phyloP scores from a whole-genome alignment of 2,113 vertebrate species.

The Etheostoma spectabile region DNA sequence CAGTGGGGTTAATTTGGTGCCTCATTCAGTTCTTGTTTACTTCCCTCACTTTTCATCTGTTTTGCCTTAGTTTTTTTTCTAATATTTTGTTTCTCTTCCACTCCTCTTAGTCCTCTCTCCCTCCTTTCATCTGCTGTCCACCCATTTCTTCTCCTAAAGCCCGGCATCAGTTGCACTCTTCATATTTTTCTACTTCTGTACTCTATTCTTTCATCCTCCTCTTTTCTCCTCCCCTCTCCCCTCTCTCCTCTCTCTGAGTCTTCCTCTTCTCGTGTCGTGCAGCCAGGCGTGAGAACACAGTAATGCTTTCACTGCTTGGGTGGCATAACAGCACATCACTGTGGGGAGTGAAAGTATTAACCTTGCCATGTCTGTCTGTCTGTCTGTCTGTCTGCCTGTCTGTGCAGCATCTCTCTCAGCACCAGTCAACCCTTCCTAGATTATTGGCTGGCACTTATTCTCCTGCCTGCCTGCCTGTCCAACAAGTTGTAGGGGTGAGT shows the following conservation, averaged over 20 bases:
- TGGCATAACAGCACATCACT: constrained; percentile 83
- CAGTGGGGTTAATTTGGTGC: constrained; percentile 28
- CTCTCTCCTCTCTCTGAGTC: constrained; percentile 49
- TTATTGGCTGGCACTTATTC: constrained; percentile 64
- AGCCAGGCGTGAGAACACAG: constrained; percentile 82
- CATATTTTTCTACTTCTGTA: constrained; percentile 51
- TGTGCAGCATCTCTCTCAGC: constrained; percentile 68
- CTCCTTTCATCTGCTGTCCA: constrained; percentile 38
- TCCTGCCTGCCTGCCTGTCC: constrained; percentile 58
- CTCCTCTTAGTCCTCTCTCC: constrained; percentile 10
- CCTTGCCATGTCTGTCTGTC: constrained; percentile 71
- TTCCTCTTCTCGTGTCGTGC: constrained; percentile 72
- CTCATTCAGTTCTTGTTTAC: constrained; percentile 42
- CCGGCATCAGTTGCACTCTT: constrained; percentile 51
- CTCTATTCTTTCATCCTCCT: constrained; percentile 55
- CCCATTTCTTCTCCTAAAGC: constrained; percentile 39
- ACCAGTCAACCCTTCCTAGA: constrained; percentile 61
- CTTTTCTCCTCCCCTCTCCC: constrained; percentile 41
- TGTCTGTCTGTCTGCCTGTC: constrained; percentile 47
- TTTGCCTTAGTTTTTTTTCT: constrained; percentile 18
- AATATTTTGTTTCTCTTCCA: constrained; percentile 12
- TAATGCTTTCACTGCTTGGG: constrained; percentile 84
- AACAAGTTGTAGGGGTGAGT: constrained; percentile 78
- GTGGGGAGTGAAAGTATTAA: constrained; percentile 80
- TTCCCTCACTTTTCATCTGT: constrained; percentile 37